Evolutionary conservation across 2,888 invertebrate genomes (phyloP).

Genomic region (Acleris sparsana): DNA sequence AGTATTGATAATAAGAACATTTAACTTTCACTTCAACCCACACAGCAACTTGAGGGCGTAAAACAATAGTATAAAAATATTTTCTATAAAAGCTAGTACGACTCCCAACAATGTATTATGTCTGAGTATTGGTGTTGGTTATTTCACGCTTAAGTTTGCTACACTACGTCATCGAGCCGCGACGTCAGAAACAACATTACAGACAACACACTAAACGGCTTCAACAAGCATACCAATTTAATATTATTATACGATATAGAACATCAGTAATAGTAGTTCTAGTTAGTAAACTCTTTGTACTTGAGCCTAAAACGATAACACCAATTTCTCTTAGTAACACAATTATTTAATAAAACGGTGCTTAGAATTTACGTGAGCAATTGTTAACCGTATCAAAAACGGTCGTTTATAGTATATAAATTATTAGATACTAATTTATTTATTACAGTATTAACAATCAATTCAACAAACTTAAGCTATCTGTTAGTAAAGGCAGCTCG

Average conservation of each 20-base stretch:
- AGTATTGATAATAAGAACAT: slow-evolving; percentile 1
- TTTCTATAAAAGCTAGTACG: slow-evolving; percentile 19
- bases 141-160: slow-evolving; percentile 73
- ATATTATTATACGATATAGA: slow-evolving; percentile 41
- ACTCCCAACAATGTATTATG: slow-evolving; percentile 26
- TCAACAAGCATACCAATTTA: slow-evolving; percentile 48
- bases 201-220: slow-evolving; percentile 30
- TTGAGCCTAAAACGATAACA: slow-evolving; percentile 50
- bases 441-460: slow-evolving; percentile 29
- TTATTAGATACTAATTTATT: slow-evolving; percentile 25
- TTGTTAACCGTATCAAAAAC: slow-evolving; percentile 43
- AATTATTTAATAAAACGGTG: slow-evolving; percentile 51
- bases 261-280: slow-evolving; percentile 45
- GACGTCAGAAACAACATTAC: slow-evolving; percentile 50
- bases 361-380: slow-evolving; percentile 70
- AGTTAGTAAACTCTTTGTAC: slow-evolving; percentile 60
- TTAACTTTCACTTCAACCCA: slow-evolving; percentile 3
- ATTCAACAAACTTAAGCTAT: slow-evolving; percentile 17
- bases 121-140: slow-evolving; percentile 71
- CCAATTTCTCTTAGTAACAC: slow-evolving; percentile 42
- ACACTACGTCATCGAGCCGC: slow-evolving; percentile 55
- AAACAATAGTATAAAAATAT: slow-evolving; percentile 28
- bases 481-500: slow-evolving; percentile 11
- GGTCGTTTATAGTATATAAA: slow-evolving; percentile 31
- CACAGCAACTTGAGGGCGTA: slow-evolving; percentile 11